Base-by-base conservation (phyloP, 2,888 invertebrate species). In the Cybosia mesomella region DNA sequence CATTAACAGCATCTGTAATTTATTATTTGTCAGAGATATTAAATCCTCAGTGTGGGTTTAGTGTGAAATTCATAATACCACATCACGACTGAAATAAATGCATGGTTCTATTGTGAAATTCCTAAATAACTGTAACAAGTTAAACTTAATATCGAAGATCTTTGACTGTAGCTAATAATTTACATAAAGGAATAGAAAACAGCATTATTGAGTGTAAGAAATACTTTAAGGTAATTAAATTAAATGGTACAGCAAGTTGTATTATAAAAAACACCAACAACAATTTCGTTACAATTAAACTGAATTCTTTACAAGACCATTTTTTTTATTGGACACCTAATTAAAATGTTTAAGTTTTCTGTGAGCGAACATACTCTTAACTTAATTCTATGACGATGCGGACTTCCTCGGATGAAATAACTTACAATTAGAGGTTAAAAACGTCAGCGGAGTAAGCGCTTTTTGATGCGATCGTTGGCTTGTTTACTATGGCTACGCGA, bases 391-490 rank as follows among this genome's bases (percentile, higher is more conserved):
- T 80, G 80, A 77, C 43, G 77, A 77, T 18, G 11, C 13, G 28
- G 28, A 39, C 55, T 81, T 82, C 77, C 83, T 74, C 70, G 82
- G 80, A 80, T 82, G 83, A 84, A 89, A 89, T 90, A 90, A 87
- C 86, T 89, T 86, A 89, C 87, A 90, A 90, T 91, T 90, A 91
- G 87, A 85, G 79, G 84, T 84, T 88, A 90, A 91, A 90, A 91
- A 87, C 81, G 80, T 72, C 77, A 77, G 82, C 78, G 82, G 79
- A 81, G 87, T 91, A 91, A 91, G 89, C 91, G 88, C 87, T 91
- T 92, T 92, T 90, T 91, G 91, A 91, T 91, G 90, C 87, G 89
- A 88, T 88, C 87, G 80, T 82, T 82, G 77, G 85, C 85, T 87
- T 89, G 88, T 90, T 89, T 87, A 87, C 85, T 83, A 84, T 83